These are phyloP conservation scores for Tetranychus cinnabarinus DNA, from an alignment of 1,140 invertebrate species.

Conservation along the genomic window DNA sequence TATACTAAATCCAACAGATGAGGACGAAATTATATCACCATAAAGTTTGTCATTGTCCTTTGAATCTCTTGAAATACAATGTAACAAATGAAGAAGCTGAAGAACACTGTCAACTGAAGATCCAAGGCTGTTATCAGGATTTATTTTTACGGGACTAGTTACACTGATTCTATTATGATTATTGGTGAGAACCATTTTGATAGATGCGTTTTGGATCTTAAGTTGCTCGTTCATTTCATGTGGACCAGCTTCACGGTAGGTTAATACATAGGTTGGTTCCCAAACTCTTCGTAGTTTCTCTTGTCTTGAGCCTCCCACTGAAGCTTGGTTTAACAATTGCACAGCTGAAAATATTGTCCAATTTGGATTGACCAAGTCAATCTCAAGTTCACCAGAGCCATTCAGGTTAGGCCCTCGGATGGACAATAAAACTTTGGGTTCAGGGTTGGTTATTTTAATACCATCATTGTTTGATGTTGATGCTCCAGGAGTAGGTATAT, in stretches of 20 bases:
- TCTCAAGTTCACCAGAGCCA: slow-evolving; percentile 49
- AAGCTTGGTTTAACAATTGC: slow-evolving; percentile 38
- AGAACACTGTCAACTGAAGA: slow-evolving; percentile 55
- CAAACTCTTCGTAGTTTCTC: slow-evolving; percentile 67
- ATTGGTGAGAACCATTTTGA: background rate
- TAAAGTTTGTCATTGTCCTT: background rate
- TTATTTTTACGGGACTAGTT: background rate
- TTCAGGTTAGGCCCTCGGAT: slow-evolving; percentile 51
- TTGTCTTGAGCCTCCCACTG: slow-evolving; percentile 42
- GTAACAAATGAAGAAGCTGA: slow-evolving; percentile 50
- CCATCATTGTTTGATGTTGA: slow-evolving; percentile 20
- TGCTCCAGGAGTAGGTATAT: slow-evolving; percentile 45
- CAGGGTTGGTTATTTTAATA: slow-evolving; percentile 18
- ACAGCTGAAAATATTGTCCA: slow-evolving; percentile 82
- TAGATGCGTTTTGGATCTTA: background rate
- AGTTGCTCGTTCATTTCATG: slow-evolving; percentile 9
- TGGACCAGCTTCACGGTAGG: slow-evolving; percentile 23
- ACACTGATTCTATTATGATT: background rate
- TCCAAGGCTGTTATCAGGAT: background rate
- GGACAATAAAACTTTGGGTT: slow-evolving; percentile 37
- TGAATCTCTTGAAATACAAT: slow-evolving; percentile 32
- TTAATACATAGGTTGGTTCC: slow-evolving; percentile 56
- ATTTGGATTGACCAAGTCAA: slow-evolving; percentile 51
- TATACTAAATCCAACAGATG: slow-evolving; percentile 21
- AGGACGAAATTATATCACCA: background rate